Percentiles rank a stretch among this genome's conserved stretches.
Evolutionary conservation across 2,888 invertebrate genomes (phyloP).

Genomic region (Stenolophus ochropezus): DNA sequence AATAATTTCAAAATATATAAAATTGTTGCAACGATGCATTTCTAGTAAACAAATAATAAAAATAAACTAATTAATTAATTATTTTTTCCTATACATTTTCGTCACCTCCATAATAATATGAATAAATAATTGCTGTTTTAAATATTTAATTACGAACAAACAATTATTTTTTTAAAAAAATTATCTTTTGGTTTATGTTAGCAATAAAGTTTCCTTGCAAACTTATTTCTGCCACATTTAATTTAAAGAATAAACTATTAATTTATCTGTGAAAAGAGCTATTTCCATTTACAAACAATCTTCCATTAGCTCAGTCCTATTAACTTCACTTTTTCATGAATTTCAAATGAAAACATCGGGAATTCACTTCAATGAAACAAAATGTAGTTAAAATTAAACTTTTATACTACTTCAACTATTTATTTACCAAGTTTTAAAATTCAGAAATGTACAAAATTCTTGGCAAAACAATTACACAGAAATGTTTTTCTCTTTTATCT

Average conservation of each 20-base stretch:
- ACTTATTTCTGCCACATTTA: background rate
- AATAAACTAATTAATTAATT: too few species aligned
- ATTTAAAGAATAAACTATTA: background rate
- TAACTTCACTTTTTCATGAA: background rate
- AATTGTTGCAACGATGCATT: too few species aligned
- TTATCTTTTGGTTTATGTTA: too few species aligned
- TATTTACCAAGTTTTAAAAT: background rate
- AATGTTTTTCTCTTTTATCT: background rate
- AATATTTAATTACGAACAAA: too few species aligned
- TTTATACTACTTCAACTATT: background rate
- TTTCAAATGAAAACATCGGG: background rate
- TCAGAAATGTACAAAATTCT: constrained; percentile 1
- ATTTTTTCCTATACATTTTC: too few species aligned
- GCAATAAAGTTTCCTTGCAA: too few species aligned
- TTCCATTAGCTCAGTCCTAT: background rate
- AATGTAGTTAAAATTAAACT: background rate
- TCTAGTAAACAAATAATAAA: too few species aligned
- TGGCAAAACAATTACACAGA: background rate
- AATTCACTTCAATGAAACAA: background rate
- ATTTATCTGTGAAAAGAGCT: background rate
- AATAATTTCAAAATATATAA: too few species aligned
- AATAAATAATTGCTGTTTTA: too few species aligned
- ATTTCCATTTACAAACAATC: too few species aligned
- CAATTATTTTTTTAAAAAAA: too few species aligned
- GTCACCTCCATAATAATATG: too few species aligned